These are phyloP conservation scores for Dipus sagitta DNA, from an alignment of 2,797 vertebrate genomes.

Conservation along the genomic window DNA sequence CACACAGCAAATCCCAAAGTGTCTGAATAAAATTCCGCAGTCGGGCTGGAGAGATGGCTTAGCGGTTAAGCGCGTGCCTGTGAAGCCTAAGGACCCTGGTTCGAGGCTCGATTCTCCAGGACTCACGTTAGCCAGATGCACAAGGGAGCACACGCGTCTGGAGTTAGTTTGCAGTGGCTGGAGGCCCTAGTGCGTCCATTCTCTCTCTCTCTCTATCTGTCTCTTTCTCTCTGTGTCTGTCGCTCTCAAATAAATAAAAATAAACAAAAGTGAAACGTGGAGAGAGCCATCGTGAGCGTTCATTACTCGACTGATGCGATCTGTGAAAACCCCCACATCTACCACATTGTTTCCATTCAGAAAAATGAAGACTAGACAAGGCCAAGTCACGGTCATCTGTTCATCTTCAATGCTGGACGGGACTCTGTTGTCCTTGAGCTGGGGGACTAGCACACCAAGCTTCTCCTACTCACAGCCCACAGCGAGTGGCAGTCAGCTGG, in stretches of 20 bases:
- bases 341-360: not conserved
- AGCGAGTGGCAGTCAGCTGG: not conserved
- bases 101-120: too few relatives aligned
- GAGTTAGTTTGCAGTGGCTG: too few relatives aligned
- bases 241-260: too few relatives aligned
- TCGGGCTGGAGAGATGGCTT: too few relatives aligned
- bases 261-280: not conserved
- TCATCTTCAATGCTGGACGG: not conserved
- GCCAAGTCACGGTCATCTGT: not conserved
- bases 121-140: too few relatives aligned
- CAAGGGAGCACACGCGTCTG: too few relatives aligned
- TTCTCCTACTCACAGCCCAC: not conserved
- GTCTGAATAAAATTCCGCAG: not conserved
- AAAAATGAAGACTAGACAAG: not conserved
- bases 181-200: too few relatives aligned
- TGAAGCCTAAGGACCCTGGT: too few relatives aligned
- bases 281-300: fast-evolving
- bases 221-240: too few relatives aligned
- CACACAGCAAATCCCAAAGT: not conserved
- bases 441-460: not conserved
- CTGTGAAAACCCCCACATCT: not conserved
- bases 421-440: not conserved
- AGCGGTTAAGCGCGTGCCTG: too few relatives aligned
- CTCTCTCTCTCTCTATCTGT: too few relatives aligned
- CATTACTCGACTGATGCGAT: not conserved